These are phyloP conservation scores for Apostichopus japonicus DNA, from an alignment of 35 echinoderm and acorn worm species.

Conservation along the genomic window DNA sequence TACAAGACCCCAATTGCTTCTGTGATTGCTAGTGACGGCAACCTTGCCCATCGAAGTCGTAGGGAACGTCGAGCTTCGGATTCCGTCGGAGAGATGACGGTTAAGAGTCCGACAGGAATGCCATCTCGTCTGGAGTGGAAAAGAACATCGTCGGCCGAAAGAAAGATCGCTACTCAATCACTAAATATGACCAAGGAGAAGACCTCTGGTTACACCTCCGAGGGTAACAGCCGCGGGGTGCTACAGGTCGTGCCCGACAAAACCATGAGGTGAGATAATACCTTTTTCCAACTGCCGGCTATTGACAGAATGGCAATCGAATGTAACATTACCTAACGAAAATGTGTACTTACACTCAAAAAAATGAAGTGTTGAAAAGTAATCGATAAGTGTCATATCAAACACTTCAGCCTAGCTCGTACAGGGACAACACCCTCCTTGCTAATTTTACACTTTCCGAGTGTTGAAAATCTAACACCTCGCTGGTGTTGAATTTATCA, in stretches of 20 bases:
- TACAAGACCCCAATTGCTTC: constrained; percentile 41
- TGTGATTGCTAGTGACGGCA: constrained; percentile 19
- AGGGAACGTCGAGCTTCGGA: background rate
- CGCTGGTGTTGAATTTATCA: too few species aligned
- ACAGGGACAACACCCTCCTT: too few species aligned
- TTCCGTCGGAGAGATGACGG: background rate
- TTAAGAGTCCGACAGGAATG: constrained; percentile 8
- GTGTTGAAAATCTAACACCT: too few species aligned
- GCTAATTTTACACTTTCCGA: too few species aligned
- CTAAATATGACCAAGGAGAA: background rate
- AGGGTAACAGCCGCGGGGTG: background rate
- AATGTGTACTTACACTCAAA: too few species aligned
- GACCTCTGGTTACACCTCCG: background rate
- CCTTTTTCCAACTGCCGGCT: too few species aligned
- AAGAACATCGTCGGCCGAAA: background rate
- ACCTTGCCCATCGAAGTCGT: background rate
- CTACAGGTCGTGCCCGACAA: constrained; percentile 35
- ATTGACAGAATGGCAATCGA: too few species aligned
- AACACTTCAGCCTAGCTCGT: too few species aligned
- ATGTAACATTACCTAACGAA: background rate
- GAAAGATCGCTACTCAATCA: background rate
- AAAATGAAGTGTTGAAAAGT: too few species aligned
- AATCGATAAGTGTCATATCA: too few species aligned
- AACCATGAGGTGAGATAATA: constrained; percentile 26
- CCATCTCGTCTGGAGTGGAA: constrained; percentile 43